These are phyloP conservation scores for Bombycilla garrulus DNA, from an alignment of 2,113 vertebrate species.

Conservation along the genomic window DNA sequence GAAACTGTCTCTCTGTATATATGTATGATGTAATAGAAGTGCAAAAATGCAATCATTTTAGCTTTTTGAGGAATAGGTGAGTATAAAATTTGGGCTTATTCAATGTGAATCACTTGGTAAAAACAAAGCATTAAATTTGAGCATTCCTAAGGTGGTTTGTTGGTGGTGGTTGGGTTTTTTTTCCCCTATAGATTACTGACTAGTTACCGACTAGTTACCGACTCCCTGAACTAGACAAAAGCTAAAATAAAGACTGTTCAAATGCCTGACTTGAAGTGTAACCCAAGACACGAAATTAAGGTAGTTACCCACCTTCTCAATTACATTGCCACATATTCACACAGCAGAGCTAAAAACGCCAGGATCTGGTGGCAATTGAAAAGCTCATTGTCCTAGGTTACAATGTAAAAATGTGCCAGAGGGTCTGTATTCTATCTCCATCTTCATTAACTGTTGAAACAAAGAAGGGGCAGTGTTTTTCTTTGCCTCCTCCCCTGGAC, in stretches of 20 bases:
- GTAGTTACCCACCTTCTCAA: background rate
- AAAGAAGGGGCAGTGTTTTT: too few species aligned
- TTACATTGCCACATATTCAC: background rate
- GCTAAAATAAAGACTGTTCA: background rate
- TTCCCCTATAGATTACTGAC: background rate
- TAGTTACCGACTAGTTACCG: background rate
- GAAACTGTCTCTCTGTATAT: fast-evolving
- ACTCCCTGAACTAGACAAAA: background rate
- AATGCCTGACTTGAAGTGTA: background rate
- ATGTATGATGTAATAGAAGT: background rate
- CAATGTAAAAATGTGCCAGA: too few species aligned
- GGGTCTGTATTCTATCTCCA: too few species aligned
- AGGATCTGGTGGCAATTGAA: background rate
- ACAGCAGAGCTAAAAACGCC: fast-evolving
- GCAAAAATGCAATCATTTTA: background rate
- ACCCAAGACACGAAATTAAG: background rate
- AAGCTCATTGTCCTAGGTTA: too few species aligned
- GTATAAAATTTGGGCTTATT: background rate
- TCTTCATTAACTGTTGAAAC: too few species aligned
- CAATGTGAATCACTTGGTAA: background rate
- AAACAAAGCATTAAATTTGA: background rate
- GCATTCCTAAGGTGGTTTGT: fast-evolving
- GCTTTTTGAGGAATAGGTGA: background rate
- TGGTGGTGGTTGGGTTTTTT: background rate
- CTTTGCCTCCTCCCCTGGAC: too few species aligned